These are phyloP conservation scores for Xestia sexstrigata DNA, from an alignment of 2,888 invertebrate genomes.

Conservation along the genomic window DNA sequence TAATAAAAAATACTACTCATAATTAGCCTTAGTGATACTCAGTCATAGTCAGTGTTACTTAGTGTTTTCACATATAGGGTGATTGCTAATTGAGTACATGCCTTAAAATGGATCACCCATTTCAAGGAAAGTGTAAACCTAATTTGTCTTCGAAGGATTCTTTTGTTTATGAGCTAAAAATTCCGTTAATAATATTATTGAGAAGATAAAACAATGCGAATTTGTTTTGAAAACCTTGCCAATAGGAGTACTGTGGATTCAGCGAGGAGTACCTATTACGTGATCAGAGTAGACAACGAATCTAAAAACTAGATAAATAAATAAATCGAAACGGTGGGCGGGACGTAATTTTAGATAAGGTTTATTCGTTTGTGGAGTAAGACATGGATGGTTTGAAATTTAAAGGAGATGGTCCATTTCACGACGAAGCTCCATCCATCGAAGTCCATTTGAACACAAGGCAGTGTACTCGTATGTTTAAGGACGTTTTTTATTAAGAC, in stretches of 20 bases:
- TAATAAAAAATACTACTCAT: too few relatives aligned
- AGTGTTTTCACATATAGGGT: too few relatives aligned
- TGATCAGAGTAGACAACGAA: constrained; percentile 6
- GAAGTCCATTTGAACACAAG: neutral
- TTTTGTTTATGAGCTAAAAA: too few relatives aligned
- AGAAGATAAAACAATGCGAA: constrained; percentile 6
- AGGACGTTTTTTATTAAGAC: too few relatives aligned
- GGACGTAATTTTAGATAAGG: constrained; percentile 16
- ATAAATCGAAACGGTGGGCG: constrained; percentile 6
- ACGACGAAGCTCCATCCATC: neutral
- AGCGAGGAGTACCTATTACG: constrained; percentile 20
- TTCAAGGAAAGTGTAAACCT: too few relatives aligned
- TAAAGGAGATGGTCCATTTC: neutral
- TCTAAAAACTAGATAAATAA: constrained; percentile 31
- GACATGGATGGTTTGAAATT: neutral
- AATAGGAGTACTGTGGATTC: constrained; percentile 31
- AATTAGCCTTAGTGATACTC: too few relatives aligned
- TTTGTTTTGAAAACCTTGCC: constrained; percentile 51
- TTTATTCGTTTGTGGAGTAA: constrained; percentile 4
- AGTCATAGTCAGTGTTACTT: too few relatives aligned
- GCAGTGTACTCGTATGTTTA: too few relatives aligned
- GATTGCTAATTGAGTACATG: too few relatives aligned
- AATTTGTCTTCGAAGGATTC: too few relatives aligned
- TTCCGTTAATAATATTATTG: constrained; percentile 15
- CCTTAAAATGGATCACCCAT: too few relatives aligned